Evolutionary conservation across 1,140 invertebrate species (phyloP), one percentile per base, ranked within the genome.

Genomic region (Lepidurus couesii): DNA sequence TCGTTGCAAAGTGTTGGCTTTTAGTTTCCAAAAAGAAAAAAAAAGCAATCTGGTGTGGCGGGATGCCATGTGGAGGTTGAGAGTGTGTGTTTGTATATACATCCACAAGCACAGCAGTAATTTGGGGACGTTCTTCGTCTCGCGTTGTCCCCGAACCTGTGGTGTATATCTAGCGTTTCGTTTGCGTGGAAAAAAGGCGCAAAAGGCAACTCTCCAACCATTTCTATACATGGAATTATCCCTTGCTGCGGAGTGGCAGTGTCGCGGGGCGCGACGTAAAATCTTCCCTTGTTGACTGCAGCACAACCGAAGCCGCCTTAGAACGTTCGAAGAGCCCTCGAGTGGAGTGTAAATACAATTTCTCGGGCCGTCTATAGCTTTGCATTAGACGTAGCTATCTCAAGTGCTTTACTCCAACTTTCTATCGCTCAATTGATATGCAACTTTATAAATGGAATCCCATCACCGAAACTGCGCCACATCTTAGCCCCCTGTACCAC

Each of bases 321-420:
- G 53, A 65, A 65, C 34, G 34, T 34, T 34, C 2, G 34, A 34
- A 34, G 3, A 34, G 53, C 16, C 16, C 1, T 1, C 1, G 53
- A 65, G 53, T 65, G 53, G 16, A 65, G 53, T 65, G 53, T 65
- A 65, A 65, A 65, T 65, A 65, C 53, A 65, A 65, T 65, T 65
- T 65, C 53, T 4, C 53, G 8, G 16, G 53, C 21, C 53, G 21
- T 65, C 13, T 21, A 21, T n/a, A 65, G 53, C 53, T 65, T 65
- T 65, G 53, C 53, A 65, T 65, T 16, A 65, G 53, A 65, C 13
- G 53, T 65, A 65, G 53, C 53, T 5, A 13, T 65, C 53, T 65
- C 53, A 65, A 65, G 53, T 65, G 53, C 53, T 65, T 65, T 34
- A 13, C 53, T 13, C 16, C n/a, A 21, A 21, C n/a, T 65, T 65